Conservation (phyloP, 1,140 invertebrate genomes). For the Solenopsis invicta region DNA sequence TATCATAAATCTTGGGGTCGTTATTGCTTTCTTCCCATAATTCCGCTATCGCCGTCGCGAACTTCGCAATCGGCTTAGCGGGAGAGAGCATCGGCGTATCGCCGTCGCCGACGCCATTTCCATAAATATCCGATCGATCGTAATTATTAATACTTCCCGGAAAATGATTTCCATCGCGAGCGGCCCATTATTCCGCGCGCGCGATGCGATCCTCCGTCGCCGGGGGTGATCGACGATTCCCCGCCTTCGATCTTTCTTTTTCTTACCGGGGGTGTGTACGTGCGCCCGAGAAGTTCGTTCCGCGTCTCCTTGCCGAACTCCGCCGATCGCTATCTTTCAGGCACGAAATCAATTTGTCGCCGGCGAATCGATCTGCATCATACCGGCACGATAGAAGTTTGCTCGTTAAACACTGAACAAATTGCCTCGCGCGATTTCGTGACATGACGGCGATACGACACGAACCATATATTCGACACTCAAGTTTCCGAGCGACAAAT, state of each 20-base stretch:
- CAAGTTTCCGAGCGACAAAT: background rate
- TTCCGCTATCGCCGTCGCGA: constrained; percentile 54
- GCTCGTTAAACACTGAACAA: constrained; percentile 57
- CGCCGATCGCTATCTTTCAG: constrained; percentile 43
- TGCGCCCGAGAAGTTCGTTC: background rate
- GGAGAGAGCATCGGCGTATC: background rate
- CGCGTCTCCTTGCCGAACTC: background rate
- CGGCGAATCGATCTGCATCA: constrained; percentile 30
- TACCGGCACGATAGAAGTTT: constrained; percentile 42
- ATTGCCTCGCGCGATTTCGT: constrained; percentile 51
- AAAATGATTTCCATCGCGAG: constrained; percentile 51
- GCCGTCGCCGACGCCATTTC: constrained; percentile 42
- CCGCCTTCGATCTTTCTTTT: constrained; percentile 33
- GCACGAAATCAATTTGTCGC: constrained; percentile 54
- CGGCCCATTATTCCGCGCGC: constrained; percentile 31
- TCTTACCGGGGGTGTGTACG: background rate
- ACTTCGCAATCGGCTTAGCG: constrained; percentile 55
- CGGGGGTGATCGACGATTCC: constrained; percentile 12
- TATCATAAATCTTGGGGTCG: constrained; percentile 57
- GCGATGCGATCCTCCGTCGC: constrained; percentile 3
- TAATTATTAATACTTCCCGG: constrained; percentile 61
- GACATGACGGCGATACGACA: constrained; percentile 33
- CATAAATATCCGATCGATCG: constrained; percentile 64
- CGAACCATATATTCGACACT: background rate
- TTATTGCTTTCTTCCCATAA: constrained; percentile 67